Percentiles rank a stretch among this genome's conserved stretches.
phyloP scores from a whole-genome alignment of 1,140 invertebrate genomes.

The Aphidius gifuensis region DNA sequence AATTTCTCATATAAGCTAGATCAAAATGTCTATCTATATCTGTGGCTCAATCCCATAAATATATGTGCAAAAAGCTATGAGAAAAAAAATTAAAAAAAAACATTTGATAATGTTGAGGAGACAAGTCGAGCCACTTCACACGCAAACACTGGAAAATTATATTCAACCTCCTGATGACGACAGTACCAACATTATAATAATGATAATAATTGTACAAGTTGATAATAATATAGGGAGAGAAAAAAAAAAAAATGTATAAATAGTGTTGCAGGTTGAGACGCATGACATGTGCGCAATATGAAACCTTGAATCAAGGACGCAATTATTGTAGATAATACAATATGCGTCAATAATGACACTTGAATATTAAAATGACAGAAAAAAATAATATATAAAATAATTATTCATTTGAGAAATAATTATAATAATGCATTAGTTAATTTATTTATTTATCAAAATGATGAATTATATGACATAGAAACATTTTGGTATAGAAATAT shows the following conservation, averaged over 20 bases:
- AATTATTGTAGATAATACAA: background rate
- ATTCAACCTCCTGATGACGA: slow-evolving; percentile 20
- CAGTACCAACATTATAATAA: background rate
- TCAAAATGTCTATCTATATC: slow-evolving; percentile 1
- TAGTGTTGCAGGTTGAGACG: no score
- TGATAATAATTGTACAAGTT: background rate
- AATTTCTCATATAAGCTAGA: slow-evolving; percentile 19
- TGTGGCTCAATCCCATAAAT: background rate
- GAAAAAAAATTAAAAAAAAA: background rate
- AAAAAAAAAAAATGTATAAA: background rate
- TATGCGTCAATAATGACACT: no score
- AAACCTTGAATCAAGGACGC: slow-evolving; percentile 10
- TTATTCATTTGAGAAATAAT: no score
- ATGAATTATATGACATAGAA: no score
- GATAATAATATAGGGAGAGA: background rate
- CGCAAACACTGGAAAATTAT: slow-evolving; percentile 10
- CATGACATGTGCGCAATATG: background rate
- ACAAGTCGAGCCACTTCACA: slow-evolving; percentile 11
- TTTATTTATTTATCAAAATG: no score
- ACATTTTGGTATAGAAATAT: no score
- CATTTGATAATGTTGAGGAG: background rate
- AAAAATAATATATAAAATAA: no score
- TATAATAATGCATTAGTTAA: no score
- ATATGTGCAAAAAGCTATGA: no score
- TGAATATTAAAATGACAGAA: no score